These are phyloP conservation scores for Labia minor DNA, from an alignment of 2,888 invertebrate genomes.

Conservation along the genomic window DNA sequence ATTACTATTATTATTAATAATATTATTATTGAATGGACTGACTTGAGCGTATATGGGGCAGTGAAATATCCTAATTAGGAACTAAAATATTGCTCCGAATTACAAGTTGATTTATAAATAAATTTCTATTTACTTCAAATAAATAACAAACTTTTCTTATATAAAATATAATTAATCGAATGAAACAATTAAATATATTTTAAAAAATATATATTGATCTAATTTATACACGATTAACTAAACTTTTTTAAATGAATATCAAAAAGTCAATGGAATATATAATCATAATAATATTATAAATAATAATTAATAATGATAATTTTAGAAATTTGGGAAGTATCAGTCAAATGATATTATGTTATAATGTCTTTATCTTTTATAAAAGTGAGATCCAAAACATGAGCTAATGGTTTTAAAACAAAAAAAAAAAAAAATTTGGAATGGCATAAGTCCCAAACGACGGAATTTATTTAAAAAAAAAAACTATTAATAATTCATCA, in stretches of 20 bases:
- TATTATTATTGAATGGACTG: background rate
- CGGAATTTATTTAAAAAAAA: background rate
- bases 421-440: background rate
- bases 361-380: background rate
- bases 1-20: background rate
- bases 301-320: background rate
- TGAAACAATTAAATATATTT: background rate
- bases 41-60: background rate
- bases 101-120: background rate
- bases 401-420: background rate
- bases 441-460: background rate
- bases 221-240: background rate
- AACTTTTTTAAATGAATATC: background rate
- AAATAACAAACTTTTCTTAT: background rate
- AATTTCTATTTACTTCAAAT: background rate
- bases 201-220: background rate
- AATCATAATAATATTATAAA: background rate
- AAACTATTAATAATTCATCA: background rate
- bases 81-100: constrained; percentile 3
- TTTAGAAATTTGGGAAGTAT: background rate
- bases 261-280: background rate
- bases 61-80: background rate
- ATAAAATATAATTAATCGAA: no score
- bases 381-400: constrained; percentile 8
- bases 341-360: background rate